A percentile compares a stretch with the other conserved stretches of the same genome.
phyloP scores from a whole-genome alignment of 2,113 vertebrate species.

The Tragelaphus scriptus region DNA sequence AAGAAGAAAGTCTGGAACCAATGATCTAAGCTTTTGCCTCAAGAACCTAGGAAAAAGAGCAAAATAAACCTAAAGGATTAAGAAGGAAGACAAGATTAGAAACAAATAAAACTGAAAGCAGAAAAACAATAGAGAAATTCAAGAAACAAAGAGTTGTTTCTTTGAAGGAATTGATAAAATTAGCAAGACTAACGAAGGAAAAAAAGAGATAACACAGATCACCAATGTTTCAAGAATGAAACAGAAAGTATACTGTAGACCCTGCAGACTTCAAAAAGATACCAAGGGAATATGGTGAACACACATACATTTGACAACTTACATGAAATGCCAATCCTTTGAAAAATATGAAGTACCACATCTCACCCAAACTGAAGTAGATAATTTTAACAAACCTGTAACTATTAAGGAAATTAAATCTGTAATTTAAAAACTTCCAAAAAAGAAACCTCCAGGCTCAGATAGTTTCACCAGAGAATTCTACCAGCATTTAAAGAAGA shows the following conservation, averaged over 20 bases:
- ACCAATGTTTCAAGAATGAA: neutral
- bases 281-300: neutral
- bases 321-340: neutral
- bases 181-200: neutral
- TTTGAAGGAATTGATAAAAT: neutral
- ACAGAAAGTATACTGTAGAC: neutral
- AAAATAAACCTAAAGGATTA: neutral
- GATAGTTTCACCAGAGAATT: neutral
- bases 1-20: neutral
- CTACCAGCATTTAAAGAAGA: neutral
- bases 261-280: neutral
- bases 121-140: neutral
- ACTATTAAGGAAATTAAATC: neutral
- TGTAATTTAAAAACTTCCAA: neutral
- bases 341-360: neutral
- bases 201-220: neutral
- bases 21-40: neutral
- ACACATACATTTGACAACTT: neutral
- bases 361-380: neutral
- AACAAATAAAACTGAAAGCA: neutral
- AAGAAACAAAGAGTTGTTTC: neutral
- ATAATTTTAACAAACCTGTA: neutral
- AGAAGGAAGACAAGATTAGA: neutral
- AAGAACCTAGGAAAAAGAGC: neutral
- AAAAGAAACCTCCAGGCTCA: neutral